Percentiles rank a stretch among this genome's conserved stretches.
phyloP scores from a whole-genome alignment of 2,888 invertebrate species.

The Chirona hameri region DNA sequence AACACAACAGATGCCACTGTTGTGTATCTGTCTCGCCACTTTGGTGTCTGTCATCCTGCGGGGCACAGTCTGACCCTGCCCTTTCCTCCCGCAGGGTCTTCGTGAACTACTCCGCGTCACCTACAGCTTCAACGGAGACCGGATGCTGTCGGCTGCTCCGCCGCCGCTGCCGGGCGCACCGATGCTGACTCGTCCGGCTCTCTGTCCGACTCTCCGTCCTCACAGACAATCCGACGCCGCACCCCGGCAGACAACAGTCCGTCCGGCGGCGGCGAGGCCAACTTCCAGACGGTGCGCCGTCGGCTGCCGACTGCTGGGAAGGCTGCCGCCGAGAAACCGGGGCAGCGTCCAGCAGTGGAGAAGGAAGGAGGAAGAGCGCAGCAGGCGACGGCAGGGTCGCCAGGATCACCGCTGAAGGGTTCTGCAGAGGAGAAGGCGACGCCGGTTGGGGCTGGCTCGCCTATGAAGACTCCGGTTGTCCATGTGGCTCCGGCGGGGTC shows the following conservation, averaged over 20 bases:
- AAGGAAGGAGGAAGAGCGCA: neutral
- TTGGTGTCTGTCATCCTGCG: too few relatives aligned
- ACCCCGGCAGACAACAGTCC: neutral
- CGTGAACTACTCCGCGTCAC: neutral
- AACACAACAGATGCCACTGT: too few relatives aligned
- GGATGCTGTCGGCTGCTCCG: neutral
- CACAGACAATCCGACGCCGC: neutral
- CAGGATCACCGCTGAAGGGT: neutral
- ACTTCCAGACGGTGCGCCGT: conserved; percentile 7
- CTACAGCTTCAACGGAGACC: neutral
- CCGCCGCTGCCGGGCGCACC: neutral
- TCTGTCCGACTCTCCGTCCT: neutral
- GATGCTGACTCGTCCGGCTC: neutral
- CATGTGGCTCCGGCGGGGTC: too few relatives aligned
- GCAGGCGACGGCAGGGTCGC: neutral
- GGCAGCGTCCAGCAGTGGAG: neutral
- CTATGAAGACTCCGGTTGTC: neutral
- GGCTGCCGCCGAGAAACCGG: neutral
- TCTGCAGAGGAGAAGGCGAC: neutral
- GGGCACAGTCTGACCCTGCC: too few relatives aligned
- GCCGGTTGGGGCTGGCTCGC: neutral
- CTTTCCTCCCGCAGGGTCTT: neutral
- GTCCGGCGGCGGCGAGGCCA: neutral
- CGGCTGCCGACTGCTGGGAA: neutral
- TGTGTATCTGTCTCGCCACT: too few relatives aligned